Percentiles rank a stretch among this genome's conserved stretches.
phyloP scores from a whole-genome alignment of 2,113 vertebrate genomes.

The Dascyllus trimaculatus region DNA sequence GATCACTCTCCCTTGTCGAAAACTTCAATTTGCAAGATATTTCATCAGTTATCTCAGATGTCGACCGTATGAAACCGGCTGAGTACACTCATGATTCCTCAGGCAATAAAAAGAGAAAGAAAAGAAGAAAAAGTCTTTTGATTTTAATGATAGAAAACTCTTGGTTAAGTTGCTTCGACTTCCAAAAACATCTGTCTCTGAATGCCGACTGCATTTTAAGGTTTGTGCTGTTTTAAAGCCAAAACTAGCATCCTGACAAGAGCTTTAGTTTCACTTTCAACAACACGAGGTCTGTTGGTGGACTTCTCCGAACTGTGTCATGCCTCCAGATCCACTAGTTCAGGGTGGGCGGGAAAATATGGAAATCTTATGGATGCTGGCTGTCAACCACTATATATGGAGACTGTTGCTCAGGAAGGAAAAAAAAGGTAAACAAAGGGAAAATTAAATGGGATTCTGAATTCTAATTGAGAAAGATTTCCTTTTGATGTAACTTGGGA shows the following conservation, averaged over 20 bases:
- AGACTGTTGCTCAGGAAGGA: conserved; percentile 31
- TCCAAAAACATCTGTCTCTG: not conserved
- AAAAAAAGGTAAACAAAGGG: conserved; percentile 79
- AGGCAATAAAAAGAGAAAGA: no score
- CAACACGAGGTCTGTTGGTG: not conserved
- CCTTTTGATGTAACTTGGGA: conserved; percentile 83
- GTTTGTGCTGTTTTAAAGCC: not conserved
- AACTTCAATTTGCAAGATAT: not conserved
- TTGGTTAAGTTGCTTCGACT: not conserved
- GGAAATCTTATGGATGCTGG: conserved; percentile 50
- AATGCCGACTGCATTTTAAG: not conserved
- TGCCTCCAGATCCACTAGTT: not conserved
- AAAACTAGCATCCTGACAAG: not conserved
- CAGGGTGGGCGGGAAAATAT: conserved; percentile 40
- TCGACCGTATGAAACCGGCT: not conserved
- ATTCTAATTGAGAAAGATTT: conserved; percentile 79
- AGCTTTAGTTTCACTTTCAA: not conserved
- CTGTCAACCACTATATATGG: conserved; percentile 58
- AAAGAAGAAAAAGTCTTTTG: not conserved
- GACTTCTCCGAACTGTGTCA: conserved; percentile 45
- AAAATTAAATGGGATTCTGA: conserved; percentile 63
- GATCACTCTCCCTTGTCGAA: not conserved
- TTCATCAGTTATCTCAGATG: not conserved
- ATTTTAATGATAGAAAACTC: conserved; percentile 2
- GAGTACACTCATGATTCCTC: not conserved